These are phyloP conservation scores for Sycophila sp. DNA, from an alignment of 1,140 invertebrate genomes.

Conservation along the genomic window DNA sequence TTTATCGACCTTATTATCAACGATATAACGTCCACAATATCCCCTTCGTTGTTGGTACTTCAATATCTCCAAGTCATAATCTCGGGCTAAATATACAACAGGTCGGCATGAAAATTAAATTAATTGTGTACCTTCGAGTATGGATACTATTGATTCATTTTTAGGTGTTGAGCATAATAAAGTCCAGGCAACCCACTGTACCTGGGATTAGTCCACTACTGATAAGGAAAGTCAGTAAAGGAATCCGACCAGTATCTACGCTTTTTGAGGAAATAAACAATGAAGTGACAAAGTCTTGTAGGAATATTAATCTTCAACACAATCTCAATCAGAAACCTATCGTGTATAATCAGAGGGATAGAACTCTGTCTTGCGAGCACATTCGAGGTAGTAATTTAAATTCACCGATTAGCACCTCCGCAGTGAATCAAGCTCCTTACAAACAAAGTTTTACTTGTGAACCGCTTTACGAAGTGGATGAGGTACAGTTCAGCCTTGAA, in stretches of 20 bases:
- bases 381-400: neutral
- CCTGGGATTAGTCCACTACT: constrained; percentile 45
- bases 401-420: too few species aligned
- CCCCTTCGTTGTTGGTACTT: constrained; percentile 69
- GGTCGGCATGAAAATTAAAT: constrained; percentile 48
- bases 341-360: neutral
- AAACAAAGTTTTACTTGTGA: constrained; percentile 19
- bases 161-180: constrained; percentile 66
- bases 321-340: neutral
- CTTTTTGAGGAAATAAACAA: constrained; percentile 38
- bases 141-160: constrained; percentile 6
- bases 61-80: constrained; percentile 67
- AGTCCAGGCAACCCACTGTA: constrained; percentile 58
- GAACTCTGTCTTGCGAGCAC: neutral
- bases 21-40: constrained; percentile 65
- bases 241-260: constrained; percentile 48
- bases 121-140: neutral
- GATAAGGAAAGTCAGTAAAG: constrained; percentile 55
- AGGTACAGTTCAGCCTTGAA: constrained; percentile 9
- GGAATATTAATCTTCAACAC: neutral
- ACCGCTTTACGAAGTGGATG: constrained; percentile 36
- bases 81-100: constrained; percentile 70
- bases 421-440: neutral
- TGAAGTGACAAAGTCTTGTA: neutral
- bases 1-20: constrained; percentile 61